Base-by-base conservation (phyloP, 2,888 invertebrate genomes). In the Xylota sylvarum region DNA sequence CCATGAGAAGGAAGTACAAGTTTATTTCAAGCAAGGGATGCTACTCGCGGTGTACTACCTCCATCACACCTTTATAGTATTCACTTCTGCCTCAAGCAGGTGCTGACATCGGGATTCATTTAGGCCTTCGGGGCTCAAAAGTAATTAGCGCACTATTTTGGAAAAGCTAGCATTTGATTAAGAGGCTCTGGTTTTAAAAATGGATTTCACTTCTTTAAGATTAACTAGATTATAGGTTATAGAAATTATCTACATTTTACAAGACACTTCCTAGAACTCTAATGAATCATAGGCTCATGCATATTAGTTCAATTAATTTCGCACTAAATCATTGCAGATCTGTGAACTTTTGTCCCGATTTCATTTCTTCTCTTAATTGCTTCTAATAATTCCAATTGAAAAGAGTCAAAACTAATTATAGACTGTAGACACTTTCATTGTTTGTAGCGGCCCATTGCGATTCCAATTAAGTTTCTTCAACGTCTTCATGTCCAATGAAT, bases 341-440 rank as follows among this genome's bases (percentile, higher is more conserved):
- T 43, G 43, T 43, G 48, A 48, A 48, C 48, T 48, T 48, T 23
- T 19, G 48, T 48, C 19, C 48, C 48, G 48, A 48, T 48, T 48
- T 48, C 4, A 14, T 43, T 5, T 48, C 23, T 10, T 17, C 9
- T 10, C 23, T 23, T 50, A 50, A 50, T 50, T 50, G 10, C 4
- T 50, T 23, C 50, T 5, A 50, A 23, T 50, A 10, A 50, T 23
- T 23, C 23, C 50, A 50, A 50, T 50, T 50, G 50, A 50, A 50
- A 50, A 50, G 50, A 50, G 50, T 50, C 23, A 10, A 50, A 50
- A 19, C 23, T 50, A 23, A 50, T 50, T 9, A 50, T 23, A 9
- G 50, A 12, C 10, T 4, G 23, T 17, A 50, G 50, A 10, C 50
- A 23, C 10, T 50, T 50, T 50, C 9, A 50, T 50, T 50, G 23